These are phyloP conservation scores for Eubasilissa regina DNA, from an alignment of 1,140 invertebrate species.

Conservation along the genomic window DNA sequence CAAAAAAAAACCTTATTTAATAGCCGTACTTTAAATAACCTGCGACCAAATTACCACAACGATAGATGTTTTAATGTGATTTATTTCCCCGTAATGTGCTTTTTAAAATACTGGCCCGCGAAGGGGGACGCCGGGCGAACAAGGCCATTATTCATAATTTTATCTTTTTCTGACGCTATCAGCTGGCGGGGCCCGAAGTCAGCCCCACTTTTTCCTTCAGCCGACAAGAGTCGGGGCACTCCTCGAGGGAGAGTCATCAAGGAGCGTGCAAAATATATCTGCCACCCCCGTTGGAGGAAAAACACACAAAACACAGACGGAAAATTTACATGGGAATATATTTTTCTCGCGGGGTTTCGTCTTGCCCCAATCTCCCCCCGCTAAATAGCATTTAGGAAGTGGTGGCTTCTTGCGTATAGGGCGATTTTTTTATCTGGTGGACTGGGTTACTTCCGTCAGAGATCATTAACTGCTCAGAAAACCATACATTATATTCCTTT, in stretches of 20 bases:
- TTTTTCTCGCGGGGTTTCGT: constrained; percentile 48
- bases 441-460: constrained; percentile 2
- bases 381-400: constrained; percentile 22
- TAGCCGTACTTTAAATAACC: constrained; percentile 49
- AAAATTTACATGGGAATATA: constrained; percentile 55
- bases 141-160: constrained; percentile 70
- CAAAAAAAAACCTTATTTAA: constrained; percentile 45
- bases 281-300: constrained; percentile 25
- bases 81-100: constrained; percentile 59
- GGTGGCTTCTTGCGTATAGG: constrained; percentile 20
- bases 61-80: constrained; percentile 59
- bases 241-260: constrained; percentile 50
- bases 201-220: constrained; percentile 62
- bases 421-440: constrained; percentile 4
- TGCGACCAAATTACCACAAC: constrained; percentile 56
- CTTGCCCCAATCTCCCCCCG: constrained; percentile 26
- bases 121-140: constrained; percentile 37
- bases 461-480: constrained; percentile 7
- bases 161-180: constrained; percentile 74
- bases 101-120: constrained; percentile 51
- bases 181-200: constrained; percentile 62
- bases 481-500: neutral
- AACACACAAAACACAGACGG: constrained; percentile 50
- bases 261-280: constrained; percentile 45
- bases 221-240: constrained; percentile 58